phyloP scores from a whole-genome alignment of 2,113 vertebrate genomes.

The Hylia prasina region DNA sequence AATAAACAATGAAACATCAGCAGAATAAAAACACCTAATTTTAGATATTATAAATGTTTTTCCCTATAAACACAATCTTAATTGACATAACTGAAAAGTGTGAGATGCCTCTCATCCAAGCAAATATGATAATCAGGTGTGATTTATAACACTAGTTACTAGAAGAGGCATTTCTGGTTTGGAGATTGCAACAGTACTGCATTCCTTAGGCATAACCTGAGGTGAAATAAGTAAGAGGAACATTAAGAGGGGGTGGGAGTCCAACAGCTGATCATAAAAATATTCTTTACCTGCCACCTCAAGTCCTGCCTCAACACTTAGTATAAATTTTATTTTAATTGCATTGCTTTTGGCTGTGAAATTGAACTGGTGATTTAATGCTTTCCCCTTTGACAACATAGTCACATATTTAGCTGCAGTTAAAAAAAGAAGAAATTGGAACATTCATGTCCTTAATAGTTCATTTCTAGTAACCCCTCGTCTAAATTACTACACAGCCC shows the following conservation, averaged over 20 bases:
- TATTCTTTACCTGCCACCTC: not conserved
- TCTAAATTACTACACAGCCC: not conserved
- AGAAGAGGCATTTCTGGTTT: slow-evolving; percentile 27
- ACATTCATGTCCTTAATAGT: not conserved
- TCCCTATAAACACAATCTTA: slow-evolving; percentile 4
- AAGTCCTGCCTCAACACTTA: not conserved
- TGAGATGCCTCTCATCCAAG: not conserved
- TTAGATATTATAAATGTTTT: slow-evolving; percentile 14
- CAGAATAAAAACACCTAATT: not conserved
- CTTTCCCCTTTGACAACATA: not conserved
- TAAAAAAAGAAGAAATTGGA: not conserved
- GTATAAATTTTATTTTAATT: slow-evolving; percentile 49
- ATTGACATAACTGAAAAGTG: slow-evolving; percentile 18
- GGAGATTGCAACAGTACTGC: not conserved
- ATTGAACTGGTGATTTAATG: slow-evolving; percentile 10
- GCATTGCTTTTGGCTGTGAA: slow-evolving; percentile 45
- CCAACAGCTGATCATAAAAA: not conserved
- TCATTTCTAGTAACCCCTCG: not conserved
- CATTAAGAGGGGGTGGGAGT: accelerated
- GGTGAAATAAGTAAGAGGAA: not conserved
- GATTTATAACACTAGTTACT: slow-evolving; percentile 45
- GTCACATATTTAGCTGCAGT: not conserved
- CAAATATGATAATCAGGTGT: slow-evolving; percentile 4
- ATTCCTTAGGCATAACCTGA: not conserved
- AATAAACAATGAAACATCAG: not conserved